Evolutionary conservation across 2,888 invertebrate genomes (phyloP), one percentile per base, ranked within the genome.

Genomic region (Lasioglossum pauxillum): DNA sequence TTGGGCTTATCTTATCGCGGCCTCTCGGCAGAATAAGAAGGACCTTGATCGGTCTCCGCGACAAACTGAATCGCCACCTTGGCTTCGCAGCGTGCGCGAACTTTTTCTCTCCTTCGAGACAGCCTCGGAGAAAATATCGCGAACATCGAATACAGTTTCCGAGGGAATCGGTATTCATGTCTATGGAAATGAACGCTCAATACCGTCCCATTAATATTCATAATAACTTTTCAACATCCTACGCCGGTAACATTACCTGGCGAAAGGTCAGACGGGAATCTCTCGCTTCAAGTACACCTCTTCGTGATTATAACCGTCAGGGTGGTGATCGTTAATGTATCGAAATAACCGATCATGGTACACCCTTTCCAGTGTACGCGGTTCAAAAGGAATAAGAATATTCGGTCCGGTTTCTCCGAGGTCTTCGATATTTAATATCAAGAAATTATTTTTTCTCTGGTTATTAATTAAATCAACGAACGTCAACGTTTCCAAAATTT

Each of bases 1-100:
- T 84, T 87, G 3, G 87, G 90, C 92, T 94, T 94, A 94, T 94
- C 94, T 94, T 94, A 94, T 94, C 94, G 92, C 89, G 83, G 88
- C 91, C 91, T 91, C 92, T 93, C 91, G 85, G 90, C 91, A 93
- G 94, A 94, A 94, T 95, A 95, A 94, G 93, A 89, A 92, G 93
- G 93, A 93, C 94, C 95, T 95, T 95, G 94, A 95, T 95, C 94
- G 92, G 90, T 41, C 88, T 19, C 60, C 85, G 88, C 91, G 89
- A 90, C 92, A 90, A 89, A 90, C 90, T 91, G 90, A 91, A 93
- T 91, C 91, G 92, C 88, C 92, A 92, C 92, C 91, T 90, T 86
- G 71, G 74, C 75, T 84, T 78, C 77, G 78, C 41, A 78, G 60
- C 80, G 71, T 73, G 46, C 19, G 78, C 69, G 35, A 77, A 69